Base-by-base conservation (phyloP, 2,888 invertebrate genomes). In the Cryptocephalus moraei region DNA sequence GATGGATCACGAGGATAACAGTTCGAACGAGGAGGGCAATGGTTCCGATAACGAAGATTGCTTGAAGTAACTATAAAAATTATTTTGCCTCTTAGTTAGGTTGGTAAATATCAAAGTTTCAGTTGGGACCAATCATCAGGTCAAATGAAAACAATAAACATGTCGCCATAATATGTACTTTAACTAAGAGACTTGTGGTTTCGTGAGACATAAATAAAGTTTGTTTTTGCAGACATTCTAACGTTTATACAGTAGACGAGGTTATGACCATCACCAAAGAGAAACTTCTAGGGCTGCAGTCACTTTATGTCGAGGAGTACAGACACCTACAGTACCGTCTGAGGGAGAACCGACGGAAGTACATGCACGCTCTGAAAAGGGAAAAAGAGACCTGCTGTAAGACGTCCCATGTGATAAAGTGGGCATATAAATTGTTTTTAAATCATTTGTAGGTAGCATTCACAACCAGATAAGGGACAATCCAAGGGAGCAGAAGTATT, bases 231-330 rank as follows among this genome's bases (percentile, higher is more conserved):
- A 92, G 91, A 71, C 86, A 87, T 65, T 91, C 92, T 1, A 90
- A 90, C 9, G 84, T 91, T 0, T 93, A 82, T 66, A 91, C 93
- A 0, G 86, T 87, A 0, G 91, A 94, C 62, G 93, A 94, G 68
- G 87, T 89, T 0, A 82, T 88, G 4, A 75, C 79, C 32, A 81
- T 89, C 33, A 81, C 90, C 0, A 77, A 84, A 57, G 81, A 82
- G 46, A 86, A 87, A 56, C 71, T 93, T 40, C 78, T 82, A 10
- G 75, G 83, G 40, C 72, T 94, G 1, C 91, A 92, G 65, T 77
- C 81, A 0, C 75, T 91, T 1, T 95, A 94, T 64, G 78, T 87
- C 32, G 82, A 85, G 38, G 91, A 94, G 68, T 86, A 90, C 67
- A 78, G 81, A 49, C 76, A 88, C 12, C 72, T 94, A 36, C 81